These are phyloP conservation scores for Podarcis muralis DNA, from an alignment of 2,113 vertebrate genomes.

Conservation along the genomic window DNA sequence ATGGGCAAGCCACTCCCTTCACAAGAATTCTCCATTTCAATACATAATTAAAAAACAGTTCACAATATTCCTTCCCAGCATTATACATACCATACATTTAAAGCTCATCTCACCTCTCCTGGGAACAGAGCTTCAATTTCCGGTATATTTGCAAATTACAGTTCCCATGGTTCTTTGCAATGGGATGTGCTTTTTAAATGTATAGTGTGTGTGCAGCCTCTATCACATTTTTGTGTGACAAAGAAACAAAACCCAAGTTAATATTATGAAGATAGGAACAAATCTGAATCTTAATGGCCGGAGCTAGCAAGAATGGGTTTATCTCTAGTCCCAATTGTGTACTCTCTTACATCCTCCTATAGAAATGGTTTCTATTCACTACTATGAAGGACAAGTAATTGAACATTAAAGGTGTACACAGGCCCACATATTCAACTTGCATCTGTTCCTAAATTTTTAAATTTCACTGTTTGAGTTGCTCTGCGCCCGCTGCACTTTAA, in stretches of 20 bases:
- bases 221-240: neutral
- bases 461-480: too few relatives aligned
- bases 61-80: neutral
- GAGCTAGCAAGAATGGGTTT: neutral
- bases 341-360: neutral
- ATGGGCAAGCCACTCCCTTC: neutral
- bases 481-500: too few relatives aligned
- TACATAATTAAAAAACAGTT: neutral
- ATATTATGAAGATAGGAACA: neutral
- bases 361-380: neutral
- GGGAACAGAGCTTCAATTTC: too few relatives aligned
- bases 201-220: neutral
- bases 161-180: too few relatives aligned
- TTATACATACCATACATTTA: too few relatives aligned
- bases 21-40: neutral
- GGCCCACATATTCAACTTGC: too few relatives aligned
- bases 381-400: too few relatives aligned
- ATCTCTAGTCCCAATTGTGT: neutral
- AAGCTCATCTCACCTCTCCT: too few relatives aligned
- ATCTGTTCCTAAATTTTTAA: too few relatives aligned
- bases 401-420: too few relatives aligned
- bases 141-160: too few relatives aligned
- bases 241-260: neutral
- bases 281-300: neutral
- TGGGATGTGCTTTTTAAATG: too few relatives aligned